These are phyloP conservation scores for Mandrillus leucophaeus DNA, from an alignment of 2,113 vertebrate genomes.

Conservation along the genomic window DNA sequence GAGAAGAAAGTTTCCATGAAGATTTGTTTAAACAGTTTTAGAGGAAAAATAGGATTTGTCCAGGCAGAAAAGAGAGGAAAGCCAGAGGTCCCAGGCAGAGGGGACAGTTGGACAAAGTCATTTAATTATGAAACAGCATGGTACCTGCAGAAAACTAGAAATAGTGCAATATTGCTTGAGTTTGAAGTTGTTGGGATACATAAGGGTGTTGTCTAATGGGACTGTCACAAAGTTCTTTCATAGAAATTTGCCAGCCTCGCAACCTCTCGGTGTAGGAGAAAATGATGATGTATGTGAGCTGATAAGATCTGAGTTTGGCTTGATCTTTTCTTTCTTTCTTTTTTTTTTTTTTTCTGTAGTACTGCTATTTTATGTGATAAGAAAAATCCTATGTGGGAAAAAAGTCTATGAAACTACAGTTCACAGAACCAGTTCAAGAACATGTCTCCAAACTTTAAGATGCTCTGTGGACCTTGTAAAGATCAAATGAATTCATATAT, in stretches of 20 bases:
- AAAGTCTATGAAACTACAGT: background rate
- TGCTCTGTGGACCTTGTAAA: background rate
- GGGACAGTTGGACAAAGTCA: background rate
- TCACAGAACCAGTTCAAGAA: background rate
- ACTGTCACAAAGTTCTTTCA: background rate
- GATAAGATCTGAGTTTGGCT: background rate
- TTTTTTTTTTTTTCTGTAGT: background rate
- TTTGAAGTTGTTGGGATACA: background rate
- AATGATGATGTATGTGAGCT: background rate
- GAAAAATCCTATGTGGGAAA: background rate
- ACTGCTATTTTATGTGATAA: conserved; percentile 2
- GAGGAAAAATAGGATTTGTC: background rate
- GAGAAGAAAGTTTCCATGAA: background rate
- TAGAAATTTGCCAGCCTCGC: background rate
- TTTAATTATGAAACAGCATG: background rate
- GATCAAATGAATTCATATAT: background rate
- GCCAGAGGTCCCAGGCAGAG: background rate
- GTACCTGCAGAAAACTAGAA: background rate
- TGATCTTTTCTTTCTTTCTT: background rate
- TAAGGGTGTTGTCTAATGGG: background rate
- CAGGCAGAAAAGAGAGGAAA: background rate
- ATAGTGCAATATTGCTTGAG: background rate
- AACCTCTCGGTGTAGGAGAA: background rate
- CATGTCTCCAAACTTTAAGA: background rate
- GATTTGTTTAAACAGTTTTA: background rate